A percentile compares a stretch with the other conserved stretches of the same genome.
Evolutionary conservation across 2,113 vertebrate genomes (phyloP).

Genomic region (Aegithalos caudatus): DNA sequence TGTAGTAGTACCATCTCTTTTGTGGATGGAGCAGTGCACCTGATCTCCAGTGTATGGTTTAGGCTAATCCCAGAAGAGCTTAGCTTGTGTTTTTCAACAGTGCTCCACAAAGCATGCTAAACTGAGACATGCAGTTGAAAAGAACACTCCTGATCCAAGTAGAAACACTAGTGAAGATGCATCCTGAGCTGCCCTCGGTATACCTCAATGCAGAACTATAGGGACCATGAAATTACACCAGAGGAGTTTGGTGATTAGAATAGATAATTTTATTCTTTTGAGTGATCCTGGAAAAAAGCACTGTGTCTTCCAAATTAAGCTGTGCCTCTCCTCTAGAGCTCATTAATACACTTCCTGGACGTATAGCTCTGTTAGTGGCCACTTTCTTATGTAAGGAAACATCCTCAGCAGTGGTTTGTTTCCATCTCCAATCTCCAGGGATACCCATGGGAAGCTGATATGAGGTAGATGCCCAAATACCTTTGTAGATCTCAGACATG

Average conservation of each 20-base stretch:
- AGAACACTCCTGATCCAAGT: not conserved
- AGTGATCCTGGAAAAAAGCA: not conserved
- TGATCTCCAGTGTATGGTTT: not conserved
- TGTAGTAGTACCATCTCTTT: not conserved
- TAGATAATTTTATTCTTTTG: not conserved
- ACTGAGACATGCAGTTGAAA: not conserved
- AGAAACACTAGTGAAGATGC: not conserved
- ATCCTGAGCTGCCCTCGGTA: not conserved
- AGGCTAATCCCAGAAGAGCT: not conserved
- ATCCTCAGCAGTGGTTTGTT: not conserved
- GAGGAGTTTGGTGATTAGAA: not conserved
- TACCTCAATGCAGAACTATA: not conserved
- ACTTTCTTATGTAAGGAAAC: not conserved
- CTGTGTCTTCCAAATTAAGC: not conserved
- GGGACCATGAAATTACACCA: not conserved
- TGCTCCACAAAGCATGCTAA: not conserved
- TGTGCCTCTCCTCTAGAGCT: not conserved
- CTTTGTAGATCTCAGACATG: not conserved
- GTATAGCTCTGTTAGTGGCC: not conserved
- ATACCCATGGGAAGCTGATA: not conserved
- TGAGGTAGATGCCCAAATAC: not conserved
- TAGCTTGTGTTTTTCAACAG: not conserved
- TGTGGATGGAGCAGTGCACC: accelerated
- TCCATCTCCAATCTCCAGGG: not conserved
- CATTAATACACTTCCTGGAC: not conserved